phyloP scores from a whole-genome alignment of 2,797 vertebrate genomes.

The Decapterus maruadsi region DNA sequence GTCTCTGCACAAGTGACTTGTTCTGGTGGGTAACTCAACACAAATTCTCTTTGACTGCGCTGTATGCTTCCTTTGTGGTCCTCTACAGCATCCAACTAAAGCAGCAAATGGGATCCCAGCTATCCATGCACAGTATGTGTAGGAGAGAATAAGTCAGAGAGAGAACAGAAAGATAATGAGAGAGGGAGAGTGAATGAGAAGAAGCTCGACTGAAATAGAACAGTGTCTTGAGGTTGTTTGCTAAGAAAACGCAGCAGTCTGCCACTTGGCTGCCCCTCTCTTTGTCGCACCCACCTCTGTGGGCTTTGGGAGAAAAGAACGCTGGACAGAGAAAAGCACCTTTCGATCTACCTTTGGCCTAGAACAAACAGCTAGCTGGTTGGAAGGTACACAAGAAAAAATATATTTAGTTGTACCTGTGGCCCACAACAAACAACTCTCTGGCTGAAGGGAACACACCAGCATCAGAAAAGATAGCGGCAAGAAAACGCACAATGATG shows the following conservation, averaged over 20 bases:
- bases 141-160: slow-evolving; percentile 7
- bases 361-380: slow-evolving; percentile 62
- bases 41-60: slow-evolving; percentile 46
- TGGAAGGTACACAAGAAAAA: slow-evolving; percentile 49
- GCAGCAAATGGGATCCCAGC: slow-evolving; percentile 22
- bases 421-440: slow-evolving; percentile 42
- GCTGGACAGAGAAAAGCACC: slow-evolving; percentile 57
- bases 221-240: slow-evolving; percentile 55
- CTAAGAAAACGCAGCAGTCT: slow-evolving; percentile 52
- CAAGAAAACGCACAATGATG: slow-evolving; percentile 13
- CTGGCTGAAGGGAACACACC: slow-evolving; percentile 32
- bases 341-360: slow-evolving; percentile 73
- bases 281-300: slow-evolving; percentile 52
- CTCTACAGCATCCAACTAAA: slow-evolving; percentile 29
- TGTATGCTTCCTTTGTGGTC: slow-evolving; percentile 18
- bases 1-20: slow-evolving; percentile 48
- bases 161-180: slow-evolving; percentile 26
- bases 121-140: slow-evolving; percentile 13
- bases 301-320: slow-evolving; percentile 57
- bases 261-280: slow-evolving; percentile 41
- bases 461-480: slow-evolving; percentile 7
- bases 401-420: slow-evolving; percentile 42
- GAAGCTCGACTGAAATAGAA: slow-evolving; percentile 40
- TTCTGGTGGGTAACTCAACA: slow-evolving; percentile 38
- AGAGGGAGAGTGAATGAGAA: slow-evolving; percentile 23